These are phyloP conservation scores for Omphaloscelis lunosa DNA, from an alignment of 2,888 invertebrate genomes.

Conservation along the genomic window DNA sequence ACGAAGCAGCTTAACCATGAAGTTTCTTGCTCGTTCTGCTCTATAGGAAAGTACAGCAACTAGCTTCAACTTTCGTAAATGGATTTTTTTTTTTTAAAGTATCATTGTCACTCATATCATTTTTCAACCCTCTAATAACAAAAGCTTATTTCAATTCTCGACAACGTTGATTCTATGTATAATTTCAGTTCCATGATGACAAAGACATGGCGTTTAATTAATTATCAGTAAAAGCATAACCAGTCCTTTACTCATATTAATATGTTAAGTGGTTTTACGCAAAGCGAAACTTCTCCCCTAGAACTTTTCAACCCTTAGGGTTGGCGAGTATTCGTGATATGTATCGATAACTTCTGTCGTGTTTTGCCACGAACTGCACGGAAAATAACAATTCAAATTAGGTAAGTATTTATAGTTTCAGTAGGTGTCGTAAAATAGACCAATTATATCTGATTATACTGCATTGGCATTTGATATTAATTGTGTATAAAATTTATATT, in stretches of 20 bases:
- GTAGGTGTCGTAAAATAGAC: not conserved
- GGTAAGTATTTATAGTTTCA: not conserved
- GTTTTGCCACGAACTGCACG: not conserved
- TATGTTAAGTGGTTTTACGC: conserved; percentile 32
- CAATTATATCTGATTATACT: not conserved
- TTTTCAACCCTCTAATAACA: not conserved
- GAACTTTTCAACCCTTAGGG: conserved; percentile 10
- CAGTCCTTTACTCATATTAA: conserved; percentile 13
- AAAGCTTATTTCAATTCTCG: not conserved
- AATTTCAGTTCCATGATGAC: conserved; percentile 2
- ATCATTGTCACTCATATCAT: not conserved
- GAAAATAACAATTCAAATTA: not conserved
- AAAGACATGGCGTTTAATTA: conserved; percentile 21
- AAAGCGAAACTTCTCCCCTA: conserved; percentile 15
- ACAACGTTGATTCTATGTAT: not conserved
- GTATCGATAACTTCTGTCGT: conserved; percentile 2
- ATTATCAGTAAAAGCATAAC: conserved; percentile 10
- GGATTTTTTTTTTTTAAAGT: too few species aligned
- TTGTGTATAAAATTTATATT: conserved; percentile 11
- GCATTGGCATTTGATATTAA: conserved; percentile 16
- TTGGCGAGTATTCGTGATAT: not conserved
- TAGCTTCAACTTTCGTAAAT: not conserved
- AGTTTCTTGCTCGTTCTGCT: not conserved
- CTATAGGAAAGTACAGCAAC: not conserved
- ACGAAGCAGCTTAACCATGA: not conserved